Base-by-base conservation (phyloP, 2,797 vertebrate species). In the Hippocampus kuda region DNA sequence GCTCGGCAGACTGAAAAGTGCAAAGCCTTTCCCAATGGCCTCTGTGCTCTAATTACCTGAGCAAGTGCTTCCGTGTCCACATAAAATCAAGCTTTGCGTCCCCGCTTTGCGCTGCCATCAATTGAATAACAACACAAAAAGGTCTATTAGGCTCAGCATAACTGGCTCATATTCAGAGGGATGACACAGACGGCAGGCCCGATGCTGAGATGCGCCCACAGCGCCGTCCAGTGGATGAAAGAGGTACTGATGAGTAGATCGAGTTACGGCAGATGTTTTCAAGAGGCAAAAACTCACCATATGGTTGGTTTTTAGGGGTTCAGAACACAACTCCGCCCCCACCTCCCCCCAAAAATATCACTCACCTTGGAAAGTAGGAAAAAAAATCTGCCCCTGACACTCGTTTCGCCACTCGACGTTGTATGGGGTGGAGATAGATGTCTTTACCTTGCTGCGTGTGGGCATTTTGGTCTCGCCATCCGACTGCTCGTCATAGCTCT, bases 401-500 rank as follows among this genome's bases (percentile, higher is more conserved):
- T 4, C 12, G 46, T 49, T 70, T 70, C 76, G 68, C 78, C 34
- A 38, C 7, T 38, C 7, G 34, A 38, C 34, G 7, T 34, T 6
- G 6, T 8, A 38, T 8, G 34, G 6, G 7, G 34, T 8, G 7
- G 7, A 79, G 69, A 68, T 67, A 79, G 69, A 68, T 67, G 8
- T 62, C n/a, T 18, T 16, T 87, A 90, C 91, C 91, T 92, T 92
- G 87, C 89, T 92, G 70, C 79, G 83, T 69, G 91, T 75, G 1
- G 89, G 85, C 3, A 72, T 71, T 77, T 94, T 94, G 81, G 70
- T 83, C 72, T 98, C 95, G 6, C 89, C 92, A 15, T 92, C 95
- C 0, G 96, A 98, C 68, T 94, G 94, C 72, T 98, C 96, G 0
- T 96, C 95, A 68, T 97, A 98, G 89, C 95, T 97, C 87, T 98